Evolutionary conservation across 2,797 vertebrate species (phyloP).

Genomic region (Phoeniculus purpureus): DNA sequence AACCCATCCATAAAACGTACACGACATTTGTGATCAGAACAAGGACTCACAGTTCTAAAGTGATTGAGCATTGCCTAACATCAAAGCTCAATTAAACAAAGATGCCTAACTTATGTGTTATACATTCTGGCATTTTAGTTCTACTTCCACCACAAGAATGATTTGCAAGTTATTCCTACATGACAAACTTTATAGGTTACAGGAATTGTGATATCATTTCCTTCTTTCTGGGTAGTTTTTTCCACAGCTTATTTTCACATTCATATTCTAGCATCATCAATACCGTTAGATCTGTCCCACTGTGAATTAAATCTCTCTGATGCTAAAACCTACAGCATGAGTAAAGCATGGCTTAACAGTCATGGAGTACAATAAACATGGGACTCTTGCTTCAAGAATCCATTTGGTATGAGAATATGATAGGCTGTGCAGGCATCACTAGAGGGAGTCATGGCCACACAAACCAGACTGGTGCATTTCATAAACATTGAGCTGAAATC

Average conservation of each 20-base stretch:
- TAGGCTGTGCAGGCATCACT: constrained; percentile 28
- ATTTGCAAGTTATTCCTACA: not conserved
- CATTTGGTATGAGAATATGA: not conserved
- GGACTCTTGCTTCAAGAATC: not conserved
- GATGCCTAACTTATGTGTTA: not conserved
- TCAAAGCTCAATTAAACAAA: constrained; percentile 5
- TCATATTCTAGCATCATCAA: not conserved
- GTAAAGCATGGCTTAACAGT: not conserved
- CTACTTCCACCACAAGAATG: not conserved
- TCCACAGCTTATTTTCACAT: not conserved
- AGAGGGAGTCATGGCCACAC: constrained; percentile 61
- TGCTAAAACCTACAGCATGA: not conserved
- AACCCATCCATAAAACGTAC: not conserved
- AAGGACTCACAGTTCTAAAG: not conserved
- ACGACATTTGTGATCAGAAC: constrained; percentile 21
- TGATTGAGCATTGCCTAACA: not conserved
- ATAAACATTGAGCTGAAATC: not conserved
- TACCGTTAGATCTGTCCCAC: not conserved
- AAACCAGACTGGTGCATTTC: not conserved
- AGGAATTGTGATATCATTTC: not conserved
- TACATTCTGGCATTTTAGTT: not conserved
- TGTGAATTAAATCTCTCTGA: not conserved
- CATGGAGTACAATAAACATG: not conserved
- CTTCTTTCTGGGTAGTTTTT: not conserved
- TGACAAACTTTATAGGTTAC: not conserved